Evolutionary conservation across 2,797 vertebrate genomes (phyloP).

Genomic region (Amazona ochrocephala): DNA sequence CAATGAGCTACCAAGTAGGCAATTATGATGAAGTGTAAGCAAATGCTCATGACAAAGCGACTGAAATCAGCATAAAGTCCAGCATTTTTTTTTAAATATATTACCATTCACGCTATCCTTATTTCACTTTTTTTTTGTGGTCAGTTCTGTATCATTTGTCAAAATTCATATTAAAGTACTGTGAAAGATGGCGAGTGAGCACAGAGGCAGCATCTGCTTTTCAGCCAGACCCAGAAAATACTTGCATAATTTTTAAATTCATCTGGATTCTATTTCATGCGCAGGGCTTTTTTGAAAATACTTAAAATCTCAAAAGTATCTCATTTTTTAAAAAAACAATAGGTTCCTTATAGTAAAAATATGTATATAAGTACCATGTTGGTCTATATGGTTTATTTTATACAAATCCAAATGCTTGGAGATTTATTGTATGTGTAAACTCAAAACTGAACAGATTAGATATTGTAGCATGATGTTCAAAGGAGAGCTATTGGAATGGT

Average conservation of each 20-base stretch:
- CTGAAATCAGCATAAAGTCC: background rate
- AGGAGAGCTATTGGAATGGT: constrained; percentile 76
- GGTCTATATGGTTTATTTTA: constrained; percentile 36
- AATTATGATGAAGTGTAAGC: background rate
- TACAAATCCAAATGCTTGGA: constrained; percentile 39
- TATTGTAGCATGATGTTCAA: constrained; percentile 75
- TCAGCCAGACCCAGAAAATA: constrained; percentile 10
- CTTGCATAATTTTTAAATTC: constrained; percentile 32
- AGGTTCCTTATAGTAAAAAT: background rate
- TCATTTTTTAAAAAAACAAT: background rate
- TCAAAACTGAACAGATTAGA: constrained; percentile 64
- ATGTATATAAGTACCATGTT: background rate
- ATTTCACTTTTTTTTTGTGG: background rate
- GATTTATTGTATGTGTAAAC: constrained; percentile 31
- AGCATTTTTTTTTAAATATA: background rate
- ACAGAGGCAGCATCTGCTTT: background rate
- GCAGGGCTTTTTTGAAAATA: background rate
- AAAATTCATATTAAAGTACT: background rate
- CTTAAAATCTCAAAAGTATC: background rate
- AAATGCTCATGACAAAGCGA: background rate
- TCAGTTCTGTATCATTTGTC: background rate
- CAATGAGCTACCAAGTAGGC: background rate
- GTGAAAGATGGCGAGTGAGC: background rate
- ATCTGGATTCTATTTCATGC: constrained; percentile 24
- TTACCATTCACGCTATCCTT: background rate